Base-by-base conservation (phyloP, 2,888 invertebrate species). In the Rhabditoides inermis region DNA sequence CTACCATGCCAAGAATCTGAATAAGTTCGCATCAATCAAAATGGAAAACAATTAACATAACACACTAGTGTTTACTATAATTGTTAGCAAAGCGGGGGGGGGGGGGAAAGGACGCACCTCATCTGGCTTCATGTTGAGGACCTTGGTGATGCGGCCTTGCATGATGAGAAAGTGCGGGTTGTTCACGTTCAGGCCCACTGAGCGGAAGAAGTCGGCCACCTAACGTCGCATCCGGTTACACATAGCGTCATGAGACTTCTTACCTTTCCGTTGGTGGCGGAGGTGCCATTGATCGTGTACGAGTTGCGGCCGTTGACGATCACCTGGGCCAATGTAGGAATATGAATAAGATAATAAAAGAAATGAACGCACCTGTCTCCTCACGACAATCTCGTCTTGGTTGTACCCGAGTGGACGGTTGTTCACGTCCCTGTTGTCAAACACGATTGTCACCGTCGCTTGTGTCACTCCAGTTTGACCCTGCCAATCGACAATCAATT, bases 141-240 rank as follows among this genome's bases (percentile, higher is more conserved):
- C 95, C 82, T 98, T 95, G 1, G 95, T 95, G 65, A 98, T 92
- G 61, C 91, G 84, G 0, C 98, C 98, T 82, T 98, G 98, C 95
- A 98, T 95, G 73, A 99, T 98, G 32, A 98, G 84, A 37, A 79
- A 98, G 78, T 98, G 94, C 0, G 98, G 98, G 81, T 98, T 98
- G 80, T 98, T 98, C 2, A 99, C 90, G 76, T 99, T 99, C 36
- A 98, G 81, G 77, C 94, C 92, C 5, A 98, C 87, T 0, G 92
- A 90, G 70, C 90, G 88, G 79, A 98, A 98, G 76, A 99, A 81
- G 78, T 98, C 98, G 37, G 86, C 85, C 1, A 95, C 88, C 66
- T 52, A n/a, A 6, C n/a, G n/a, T n/a, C n/a, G n/a, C n/a, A n/a
- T n/a, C n/a, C n/a, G n/a, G 82, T n/a, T n/a, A n/a, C n/a, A n/a